These are phyloP conservation scores for Pipistrellus pygmaeus DNA, from an alignment of 2,797 vertebrate species.

Conservation along the genomic window DNA sequence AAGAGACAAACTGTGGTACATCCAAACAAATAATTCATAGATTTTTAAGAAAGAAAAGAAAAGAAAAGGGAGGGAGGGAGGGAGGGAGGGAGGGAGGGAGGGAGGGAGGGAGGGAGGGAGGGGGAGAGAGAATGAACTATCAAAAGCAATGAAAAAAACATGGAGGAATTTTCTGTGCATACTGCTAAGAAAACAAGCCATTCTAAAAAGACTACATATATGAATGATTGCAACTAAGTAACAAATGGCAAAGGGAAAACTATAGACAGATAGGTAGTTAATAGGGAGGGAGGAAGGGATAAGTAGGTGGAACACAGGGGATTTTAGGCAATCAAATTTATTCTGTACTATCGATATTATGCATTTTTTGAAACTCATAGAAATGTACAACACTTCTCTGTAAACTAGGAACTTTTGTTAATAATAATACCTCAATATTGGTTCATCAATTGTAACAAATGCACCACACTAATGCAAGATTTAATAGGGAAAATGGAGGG, in stretches of 20 bases:
- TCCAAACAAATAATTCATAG: not conserved
- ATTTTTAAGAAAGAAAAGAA: not conserved
- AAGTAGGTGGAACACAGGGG: not conserved
- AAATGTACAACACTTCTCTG: not conserved
- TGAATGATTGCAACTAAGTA: not conserved
- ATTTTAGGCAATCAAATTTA: not conserved
- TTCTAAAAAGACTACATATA: not conserved
- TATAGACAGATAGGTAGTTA: not conserved
- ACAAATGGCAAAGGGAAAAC: not conserved
- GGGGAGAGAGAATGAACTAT: not conserved
- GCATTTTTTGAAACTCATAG: not conserved
- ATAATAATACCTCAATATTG: not conserved
- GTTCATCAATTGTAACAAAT: not conserved
- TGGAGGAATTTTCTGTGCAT: not conserved
- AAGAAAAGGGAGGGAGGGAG: too few species aligned
- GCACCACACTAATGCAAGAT: not conserved
- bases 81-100: accelerated
- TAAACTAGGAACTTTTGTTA: not conserved
- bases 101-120: too few species aligned
- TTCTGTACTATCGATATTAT: not conserved
- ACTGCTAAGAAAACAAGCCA: not conserved
- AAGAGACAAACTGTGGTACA: not conserved
- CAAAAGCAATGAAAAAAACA: not conserved
- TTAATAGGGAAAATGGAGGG: not conserved
- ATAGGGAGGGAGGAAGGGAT: not conserved